Evolutionary conservation across 2,113 vertebrate species (phyloP).

Genomic region (Neolamprologus brichardi): DNA sequence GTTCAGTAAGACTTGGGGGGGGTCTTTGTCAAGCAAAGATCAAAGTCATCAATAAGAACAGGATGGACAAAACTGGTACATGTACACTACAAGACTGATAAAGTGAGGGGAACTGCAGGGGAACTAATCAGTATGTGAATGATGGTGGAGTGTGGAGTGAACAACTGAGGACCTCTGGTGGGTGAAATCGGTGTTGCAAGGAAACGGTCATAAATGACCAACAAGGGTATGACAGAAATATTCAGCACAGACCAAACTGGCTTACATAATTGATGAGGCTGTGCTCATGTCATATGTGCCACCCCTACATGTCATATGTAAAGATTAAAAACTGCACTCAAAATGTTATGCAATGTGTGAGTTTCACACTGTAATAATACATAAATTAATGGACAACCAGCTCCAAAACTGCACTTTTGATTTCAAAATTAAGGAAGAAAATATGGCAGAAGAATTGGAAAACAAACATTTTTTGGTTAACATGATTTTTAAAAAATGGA

Average conservation of each 20-base stretch:
- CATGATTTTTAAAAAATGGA: not conserved
- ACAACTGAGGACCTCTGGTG: not conserved
- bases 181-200: not conserved
- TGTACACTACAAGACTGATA: not conserved
- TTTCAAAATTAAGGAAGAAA: not conserved
- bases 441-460: not conserved
- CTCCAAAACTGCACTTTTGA: not conserved
- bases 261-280: not conserved
- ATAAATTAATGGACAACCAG: not conserved
- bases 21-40: not conserved
- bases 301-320: not conserved
- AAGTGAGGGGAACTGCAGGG: not conserved
- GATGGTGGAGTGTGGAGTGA: not conserved
- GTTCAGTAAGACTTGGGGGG: too few relatives aligned
- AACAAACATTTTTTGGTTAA: accelerated
- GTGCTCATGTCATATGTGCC: not conserved
- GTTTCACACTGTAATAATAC: not conserved
- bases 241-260: not conserved
- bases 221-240: not conserved
- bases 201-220: not conserved
- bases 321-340: not conserved
- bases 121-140: not conserved
- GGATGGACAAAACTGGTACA: not conserved
- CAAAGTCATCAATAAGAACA: not conserved
- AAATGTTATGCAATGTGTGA: not conserved